A percentile compares a stretch with the other conserved stretches of the same genome.
Conservation (phyloP, 1,140 invertebrate species). For the Gonioctena quinquepunctata region DNA sequence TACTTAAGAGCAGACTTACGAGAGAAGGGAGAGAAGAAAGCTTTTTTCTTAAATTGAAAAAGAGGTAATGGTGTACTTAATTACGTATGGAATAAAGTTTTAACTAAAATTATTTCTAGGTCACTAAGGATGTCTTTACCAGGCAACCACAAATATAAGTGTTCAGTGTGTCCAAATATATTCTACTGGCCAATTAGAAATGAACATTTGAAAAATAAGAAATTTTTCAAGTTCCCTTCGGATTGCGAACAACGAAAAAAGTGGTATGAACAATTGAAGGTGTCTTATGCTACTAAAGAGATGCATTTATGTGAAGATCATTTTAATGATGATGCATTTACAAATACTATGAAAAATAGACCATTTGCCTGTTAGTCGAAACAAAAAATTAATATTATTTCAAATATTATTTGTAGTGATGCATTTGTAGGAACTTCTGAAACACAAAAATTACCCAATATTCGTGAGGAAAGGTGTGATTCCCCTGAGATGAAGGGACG, state of each 20-base stretch:
- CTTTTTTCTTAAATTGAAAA: not conserved
- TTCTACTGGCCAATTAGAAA: not conserved
- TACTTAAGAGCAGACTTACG: not conserved
- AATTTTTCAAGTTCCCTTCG: not conserved
- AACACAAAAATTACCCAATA: not conserved
- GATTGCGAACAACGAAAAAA: not conserved
- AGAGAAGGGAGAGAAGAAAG: not conserved
- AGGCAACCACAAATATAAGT: not conserved
- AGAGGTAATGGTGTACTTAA: not conserved
- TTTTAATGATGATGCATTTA: not conserved
- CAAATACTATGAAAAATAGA: not conserved
- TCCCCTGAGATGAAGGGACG: not conserved
- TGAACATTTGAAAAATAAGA: not conserved
- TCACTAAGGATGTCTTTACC: not conserved
- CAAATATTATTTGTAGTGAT: not conserved
- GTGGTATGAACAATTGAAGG: not conserved
- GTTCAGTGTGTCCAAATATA: not conserved
- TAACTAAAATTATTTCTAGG: not conserved
- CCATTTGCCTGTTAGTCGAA: not conserved
- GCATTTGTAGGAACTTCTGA: not conserved
- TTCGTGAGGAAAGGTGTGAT: not conserved
- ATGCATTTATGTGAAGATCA: conserved; percentile 8
- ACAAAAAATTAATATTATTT: not conserved
- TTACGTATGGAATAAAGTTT: not conserved
- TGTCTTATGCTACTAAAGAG: not conserved